Evolutionary conservation across 2,113 vertebrate genomes (phyloP), one percentile per base, ranked within the genome.

Genomic region (Prunella himalayana): DNA sequence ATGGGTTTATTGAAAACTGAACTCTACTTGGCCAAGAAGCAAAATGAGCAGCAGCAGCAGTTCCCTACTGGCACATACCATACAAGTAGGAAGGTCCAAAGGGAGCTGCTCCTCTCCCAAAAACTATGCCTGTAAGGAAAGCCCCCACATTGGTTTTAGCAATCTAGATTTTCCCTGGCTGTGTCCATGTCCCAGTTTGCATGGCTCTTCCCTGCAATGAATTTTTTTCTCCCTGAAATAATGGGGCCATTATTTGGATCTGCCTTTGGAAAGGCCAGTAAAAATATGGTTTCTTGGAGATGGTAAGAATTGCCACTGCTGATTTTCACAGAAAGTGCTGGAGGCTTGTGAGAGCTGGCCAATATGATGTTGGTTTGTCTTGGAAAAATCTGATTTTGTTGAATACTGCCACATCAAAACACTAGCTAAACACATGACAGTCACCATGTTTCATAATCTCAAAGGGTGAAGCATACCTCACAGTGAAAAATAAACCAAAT

Each of bases 51-150:
- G 49, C 42, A 45, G 41, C 39, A 42, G 59, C 23, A 35, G 45
- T 27, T 39, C 15, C 41, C 23, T n/a, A 4, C 16, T 2, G 5
- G 51, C 0, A 1, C 0, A 0, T n/a, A 15, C 33, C 1, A 0
- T 44, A 18, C 6, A 30, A 30, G 13, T 47, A 19, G 28, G 25
- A 60, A 89, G 33, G 31, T 44, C 23, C 27, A 81, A 39, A 61
- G 23, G 12, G 20, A 69, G 19, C 15, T 54, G 28, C 16, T 71
- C 27, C 23, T 87, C 15, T 37, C 23, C 41, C 7, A 4, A 18
- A 82, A 76, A 7, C 25, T 54, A 2, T 24, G 27, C 23, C 51
- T n/a, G 24, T 73, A 57, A 82, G 25, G 25, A 82, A 80, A 83
- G 5, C 17, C 8, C 10, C 3, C 2, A 4, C 13, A 30, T 14